These are phyloP conservation scores for Hesperophylax magnus DNA, from an alignment of 1,140 invertebrate species.

Conservation along the genomic window DNA sequence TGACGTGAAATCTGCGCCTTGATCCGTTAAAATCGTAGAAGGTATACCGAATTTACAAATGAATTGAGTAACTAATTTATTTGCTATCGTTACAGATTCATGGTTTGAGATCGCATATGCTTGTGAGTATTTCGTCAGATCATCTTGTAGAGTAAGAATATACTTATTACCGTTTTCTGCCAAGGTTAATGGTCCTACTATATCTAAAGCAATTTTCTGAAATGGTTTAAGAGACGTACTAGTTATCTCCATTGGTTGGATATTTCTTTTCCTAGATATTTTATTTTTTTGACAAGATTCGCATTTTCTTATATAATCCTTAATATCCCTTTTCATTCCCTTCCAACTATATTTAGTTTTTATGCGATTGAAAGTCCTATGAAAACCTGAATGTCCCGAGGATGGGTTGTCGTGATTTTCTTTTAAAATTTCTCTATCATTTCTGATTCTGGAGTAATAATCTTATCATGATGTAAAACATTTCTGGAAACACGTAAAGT, in stretches of 20 bases:
- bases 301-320: constrained; percentile 59
- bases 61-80: not conserved
- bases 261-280: constrained; percentile 52
- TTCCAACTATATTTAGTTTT: constrained; percentile 58
- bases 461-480: no score
- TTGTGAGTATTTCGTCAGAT: constrained; percentile 60
- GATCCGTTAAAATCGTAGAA: not conserved
- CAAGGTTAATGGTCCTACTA: constrained; percentile 60
- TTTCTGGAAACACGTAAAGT: no score
- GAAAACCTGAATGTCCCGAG: not conserved
- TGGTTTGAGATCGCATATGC: constrained; percentile 59
- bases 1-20: not conserved
- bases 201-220: constrained; percentile 53
- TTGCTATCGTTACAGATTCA: constrained; percentile 59
- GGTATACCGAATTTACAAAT: constrained; percentile 6
- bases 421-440: not conserved
- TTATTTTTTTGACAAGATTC: constrained; percentile 59
- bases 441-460: constrained; percentile 31
- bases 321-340: constrained; percentile 59
- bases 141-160: constrained; percentile 61
- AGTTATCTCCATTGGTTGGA: constrained; percentile 60
- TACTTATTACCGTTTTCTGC: constrained; percentile 55
- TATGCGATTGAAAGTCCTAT: constrained; percentile 58
- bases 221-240: constrained; percentile 53
- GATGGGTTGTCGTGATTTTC: not conserved